Evolutionary conservation across 2,113 vertebrate species (phyloP).

Genomic region (Zosterops borbonicus): DNA sequence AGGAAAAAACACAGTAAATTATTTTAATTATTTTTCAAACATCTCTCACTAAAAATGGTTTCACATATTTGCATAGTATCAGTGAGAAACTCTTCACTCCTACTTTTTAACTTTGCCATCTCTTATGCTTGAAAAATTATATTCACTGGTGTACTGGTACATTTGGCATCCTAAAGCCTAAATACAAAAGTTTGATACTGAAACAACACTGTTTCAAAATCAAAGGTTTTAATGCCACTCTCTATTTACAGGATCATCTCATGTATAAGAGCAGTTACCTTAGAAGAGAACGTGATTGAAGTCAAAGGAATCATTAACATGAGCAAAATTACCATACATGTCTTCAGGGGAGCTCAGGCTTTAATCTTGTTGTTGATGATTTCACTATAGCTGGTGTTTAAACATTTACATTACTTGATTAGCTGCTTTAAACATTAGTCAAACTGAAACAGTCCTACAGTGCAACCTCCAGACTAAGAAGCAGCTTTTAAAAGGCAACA

Average conservation of each 20-base stretch:
- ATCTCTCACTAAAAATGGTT: neutral
- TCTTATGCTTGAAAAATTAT: neutral
- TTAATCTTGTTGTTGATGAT: neutral
- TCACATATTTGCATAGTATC: neutral
- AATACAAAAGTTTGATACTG: neutral
- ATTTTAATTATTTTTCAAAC: neutral
- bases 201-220: neutral
- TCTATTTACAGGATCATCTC: neutral
- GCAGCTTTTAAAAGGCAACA: neutral
- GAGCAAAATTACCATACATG: neutral
- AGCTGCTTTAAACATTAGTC: neutral
- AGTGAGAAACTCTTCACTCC: neutral
- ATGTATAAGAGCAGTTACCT: neutral
- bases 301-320: neutral
- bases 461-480: neutral
- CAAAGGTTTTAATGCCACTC: neutral
- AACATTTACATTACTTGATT: neutral
- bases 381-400: neutral
- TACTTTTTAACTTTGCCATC: neutral
- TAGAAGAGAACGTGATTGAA: neutral
- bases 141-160: neutral
- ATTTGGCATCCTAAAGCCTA: neutral
- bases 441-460: neutral
- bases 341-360: neutral
- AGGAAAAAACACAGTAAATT: neutral